Evolutionary conservation across 2,888 invertebrate genomes (phyloP), one percentile per base, ranked within the genome.

Genomic region (Galerucella calmariensis): DNA sequence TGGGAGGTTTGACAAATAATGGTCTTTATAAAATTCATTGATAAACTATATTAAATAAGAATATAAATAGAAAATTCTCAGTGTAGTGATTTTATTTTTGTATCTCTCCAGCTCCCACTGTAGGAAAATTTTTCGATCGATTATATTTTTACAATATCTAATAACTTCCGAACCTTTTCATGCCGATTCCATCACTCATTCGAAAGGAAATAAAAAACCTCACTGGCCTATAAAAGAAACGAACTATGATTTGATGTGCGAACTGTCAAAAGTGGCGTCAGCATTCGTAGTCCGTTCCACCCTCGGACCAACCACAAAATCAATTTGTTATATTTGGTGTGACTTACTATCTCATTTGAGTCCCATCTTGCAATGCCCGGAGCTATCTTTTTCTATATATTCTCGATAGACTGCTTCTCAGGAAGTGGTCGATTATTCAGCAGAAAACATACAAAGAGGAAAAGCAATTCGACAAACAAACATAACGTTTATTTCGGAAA

Each of bases 251-350:
- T 63, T 69, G 81, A 82, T 78, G 79, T 82, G 82, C 80, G 81
- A 84, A 81, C 82, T 82, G 83, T 82, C 84, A 83, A 82, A 83
- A 82, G 80, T 81, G 82, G 83, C 83, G 83, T 84, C 83, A 83
- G 83, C 80, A 78, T 80, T 81, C 77, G 79, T 77, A 81, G 81
- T 79, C 83, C 80, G 75, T 74, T 77, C 77, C 79, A 69, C 59
- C 78, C 79, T 81, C 79, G 79, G 81, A 82, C 46, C 46, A 81
- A 82, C 63, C 63, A 80, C 79, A 81, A 80, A 83, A 82, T 83
- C 83, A 83, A 83, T 84, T 83, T 83, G 81, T 82, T 82, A 81
- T 81, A 78, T 79, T 77, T 78, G 73, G 68, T 77, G 74, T 72
- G 70, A 74, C 70, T 75, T 75, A 74, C 77, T 80, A 77, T 72